These are phyloP conservation scores for Neosalanx taihuensis DNA, from an alignment of 2,797 vertebrate species.

Conservation along the genomic window DNA sequence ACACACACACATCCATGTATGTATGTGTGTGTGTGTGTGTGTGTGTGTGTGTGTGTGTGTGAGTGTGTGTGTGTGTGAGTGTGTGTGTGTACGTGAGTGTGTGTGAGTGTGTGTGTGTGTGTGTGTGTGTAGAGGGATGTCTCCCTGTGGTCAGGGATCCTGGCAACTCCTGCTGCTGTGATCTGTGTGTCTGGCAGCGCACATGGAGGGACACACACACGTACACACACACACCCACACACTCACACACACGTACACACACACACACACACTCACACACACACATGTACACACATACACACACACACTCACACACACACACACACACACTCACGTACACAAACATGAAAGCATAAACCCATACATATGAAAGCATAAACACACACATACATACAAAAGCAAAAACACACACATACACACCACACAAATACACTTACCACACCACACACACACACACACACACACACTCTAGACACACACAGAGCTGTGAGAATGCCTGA, in stretches of 20 bases:
- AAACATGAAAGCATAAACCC: no score
- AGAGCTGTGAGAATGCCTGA: neutral
- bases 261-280: no score
- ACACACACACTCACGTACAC: no score
- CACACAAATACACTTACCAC: neutral
- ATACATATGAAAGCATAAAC: neutral
- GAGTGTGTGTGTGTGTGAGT: neutral
- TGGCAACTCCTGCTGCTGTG: neutral
- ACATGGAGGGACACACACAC: neutral
- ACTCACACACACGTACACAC: no score
- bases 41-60: no score
- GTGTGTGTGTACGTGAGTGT: no score
- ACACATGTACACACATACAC: no score
- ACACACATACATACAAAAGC: constrained; percentile 1
- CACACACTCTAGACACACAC: neutral
- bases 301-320: no score
- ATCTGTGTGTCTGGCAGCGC: neutral
- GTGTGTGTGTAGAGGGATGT: neutral
- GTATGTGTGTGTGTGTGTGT: neutral
- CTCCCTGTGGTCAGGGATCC: constrained; percentile 9
- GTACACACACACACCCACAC: neutral
- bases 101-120: no score
- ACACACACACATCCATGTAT: neutral
- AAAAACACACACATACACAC: constrained; percentile 8
- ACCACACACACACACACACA: neutral